Base-by-base conservation (phyloP, 1,140 invertebrate species). In the Solen grandis region DNA sequence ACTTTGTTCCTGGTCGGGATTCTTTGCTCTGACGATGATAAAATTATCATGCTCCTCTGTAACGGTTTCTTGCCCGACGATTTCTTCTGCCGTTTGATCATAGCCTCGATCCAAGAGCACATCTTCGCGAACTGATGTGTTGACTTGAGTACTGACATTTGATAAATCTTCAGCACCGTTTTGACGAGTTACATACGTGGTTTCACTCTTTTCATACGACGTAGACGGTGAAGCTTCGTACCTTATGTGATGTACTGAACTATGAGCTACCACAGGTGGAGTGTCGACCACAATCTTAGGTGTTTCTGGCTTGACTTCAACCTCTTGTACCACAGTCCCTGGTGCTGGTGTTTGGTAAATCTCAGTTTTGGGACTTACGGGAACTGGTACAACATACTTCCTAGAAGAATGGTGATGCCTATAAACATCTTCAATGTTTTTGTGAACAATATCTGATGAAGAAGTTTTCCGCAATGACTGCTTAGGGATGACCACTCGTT, bases 391-490 rank as follows among this genome's bases (percentile, higher is more conserved):
- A 46, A 46, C 41, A 46, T 10, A 10, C 41, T 19, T 46, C 41
- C 41, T 46, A 19, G 41, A 46, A 10, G 19, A 46, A n/a, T n/a
- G n/a, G 41, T 19, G 41, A 10, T 46, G 41, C 41, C 31, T 76
- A 22, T 76, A 76, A 5, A 76, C 74, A 19, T 76, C 46, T 41
- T 76, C 74, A 4, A 76, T 76, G 62, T 50, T 76, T 33, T 57
- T 76, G 19, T 65, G 50, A 4, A 76, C 62, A 19, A 66, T 35
- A 66, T 76, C 74, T 8, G 60, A 65, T 33, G 60, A 54, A n/a
- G 22, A 1, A 5, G 72, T 3, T 2, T 16, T 19, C 19, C 41
- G 33, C 0, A 13, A 2, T 65, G 38, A 8, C 19, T 2, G 1
- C 31, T 25, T 76, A 25, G 29, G 74, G 25, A 55, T 5, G 3